phyloP scores from a whole-genome alignment of 2,113 vertebrate genomes.

The Numenius arquata region DNA sequence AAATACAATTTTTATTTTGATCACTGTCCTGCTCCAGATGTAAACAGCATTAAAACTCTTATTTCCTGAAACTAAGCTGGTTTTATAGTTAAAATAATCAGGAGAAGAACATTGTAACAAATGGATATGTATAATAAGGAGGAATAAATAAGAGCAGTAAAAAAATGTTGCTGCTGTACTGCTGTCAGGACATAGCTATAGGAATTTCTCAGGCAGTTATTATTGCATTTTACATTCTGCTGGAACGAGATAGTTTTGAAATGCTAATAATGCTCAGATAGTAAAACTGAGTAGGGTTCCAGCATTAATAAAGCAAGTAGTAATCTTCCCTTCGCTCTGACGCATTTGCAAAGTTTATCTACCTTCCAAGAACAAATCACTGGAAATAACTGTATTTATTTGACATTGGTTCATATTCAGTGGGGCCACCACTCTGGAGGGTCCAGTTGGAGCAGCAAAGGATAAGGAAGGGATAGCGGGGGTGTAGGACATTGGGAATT shows the following conservation, averaged over 20 bases:
- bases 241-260: constrained; percentile 25
- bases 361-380: neutral
- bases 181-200: neutral
- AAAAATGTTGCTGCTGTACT: neutral
- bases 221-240: constrained; percentile 4
- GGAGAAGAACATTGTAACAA: neutral
- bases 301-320: neutral
- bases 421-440: neutral
- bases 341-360: neutral
- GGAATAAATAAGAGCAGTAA: neutral
- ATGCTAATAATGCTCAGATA: neutral
- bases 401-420: neutral
- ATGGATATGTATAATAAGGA: neutral
- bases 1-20: neutral
- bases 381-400: neutral
- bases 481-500: neutral
- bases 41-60: neutral
- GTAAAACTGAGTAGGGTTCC: neutral
- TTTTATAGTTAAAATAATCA: neutral
- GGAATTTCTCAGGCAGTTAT: constrained; percentile 5
- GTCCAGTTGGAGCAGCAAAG: neutral
- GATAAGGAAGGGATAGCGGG: neutral
- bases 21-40: neutral
- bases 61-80: neutral
- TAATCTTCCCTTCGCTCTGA: neutral